Conservation (phyloP, 2,888 invertebrate genomes). For the Meta bourneti region DNA sequence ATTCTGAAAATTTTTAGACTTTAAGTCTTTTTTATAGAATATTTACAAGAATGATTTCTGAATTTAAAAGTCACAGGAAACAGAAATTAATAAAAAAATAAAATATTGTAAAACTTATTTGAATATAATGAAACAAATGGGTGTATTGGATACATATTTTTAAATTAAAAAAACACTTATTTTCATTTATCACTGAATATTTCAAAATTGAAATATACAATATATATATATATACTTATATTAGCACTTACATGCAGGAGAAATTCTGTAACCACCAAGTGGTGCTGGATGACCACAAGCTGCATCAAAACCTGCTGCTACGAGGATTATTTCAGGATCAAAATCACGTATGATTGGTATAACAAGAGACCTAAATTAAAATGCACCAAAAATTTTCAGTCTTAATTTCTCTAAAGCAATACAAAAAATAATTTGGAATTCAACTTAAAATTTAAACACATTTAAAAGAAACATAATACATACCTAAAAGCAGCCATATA, state of each 20-base stretch:
- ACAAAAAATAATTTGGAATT: neutral
- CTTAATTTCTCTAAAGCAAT: neutral
- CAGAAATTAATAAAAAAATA: too few species aligned
- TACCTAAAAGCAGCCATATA: conserved; percentile 95
- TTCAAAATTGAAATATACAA: neutral
- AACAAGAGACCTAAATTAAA: conserved; percentile 87
- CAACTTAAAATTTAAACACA: neutral
- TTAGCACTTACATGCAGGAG: conserved; percentile 88
- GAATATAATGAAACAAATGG: too few species aligned
- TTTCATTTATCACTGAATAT: neutral
- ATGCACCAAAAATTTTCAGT: neutral
- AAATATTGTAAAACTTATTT: too few species aligned
- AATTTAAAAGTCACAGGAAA: too few species aligned
- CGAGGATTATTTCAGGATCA: conserved; percentile 95
- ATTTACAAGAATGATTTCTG: too few species aligned
- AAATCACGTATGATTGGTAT: conserved; percentile 97
- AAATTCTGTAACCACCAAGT: conserved; percentile 96
- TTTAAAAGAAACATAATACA: conserved; percentile 4
- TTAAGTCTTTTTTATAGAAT: too few species aligned
- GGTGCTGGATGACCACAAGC: conserved; percentile 96
- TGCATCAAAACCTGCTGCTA: conserved; percentile 99
- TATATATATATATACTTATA: too few species aligned
- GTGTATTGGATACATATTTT: neutral
- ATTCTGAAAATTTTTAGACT: too few species aligned
- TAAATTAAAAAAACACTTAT: neutral